phyloP scores from a whole-genome alignment of 2,888 invertebrate genomes.

The Lumbricus terrestris region DNA sequence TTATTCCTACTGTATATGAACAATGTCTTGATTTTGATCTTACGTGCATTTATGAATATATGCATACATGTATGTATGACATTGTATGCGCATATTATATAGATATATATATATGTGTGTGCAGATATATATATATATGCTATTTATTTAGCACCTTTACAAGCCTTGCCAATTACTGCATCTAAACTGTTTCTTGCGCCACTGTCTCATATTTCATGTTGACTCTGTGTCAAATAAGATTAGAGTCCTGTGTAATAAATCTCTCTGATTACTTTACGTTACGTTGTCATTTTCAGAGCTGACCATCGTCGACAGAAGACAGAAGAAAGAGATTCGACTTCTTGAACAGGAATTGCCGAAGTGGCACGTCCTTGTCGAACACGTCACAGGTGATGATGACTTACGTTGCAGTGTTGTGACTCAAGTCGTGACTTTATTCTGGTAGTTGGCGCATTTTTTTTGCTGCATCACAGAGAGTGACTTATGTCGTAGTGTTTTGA shows the following conservation, averaged over 20 bases:
- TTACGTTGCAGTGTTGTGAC: no score
- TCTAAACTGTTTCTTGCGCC: background rate
- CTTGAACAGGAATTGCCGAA: slow-evolving; percentile 84
- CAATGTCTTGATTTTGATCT: background rate
- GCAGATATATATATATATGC: no score
- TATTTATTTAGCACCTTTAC: background rate
- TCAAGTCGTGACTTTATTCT: background rate
- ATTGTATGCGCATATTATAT: no score
- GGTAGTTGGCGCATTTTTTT: no score
- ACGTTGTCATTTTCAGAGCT: slow-evolving; percentile 47
- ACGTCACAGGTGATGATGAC: slow-evolving; percentile 67
- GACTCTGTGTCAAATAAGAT: background rate
- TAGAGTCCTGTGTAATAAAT: no score
- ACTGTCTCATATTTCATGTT: background rate
- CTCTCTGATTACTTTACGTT: slow-evolving; percentile 57
- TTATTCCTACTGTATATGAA: no score
- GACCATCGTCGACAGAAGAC: slow-evolving; percentile 58
- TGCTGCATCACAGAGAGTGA: no score
- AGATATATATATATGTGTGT: no score
- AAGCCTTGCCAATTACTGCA: no score
- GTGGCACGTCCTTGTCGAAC: slow-evolving; percentile 90
- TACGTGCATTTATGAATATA: background rate
- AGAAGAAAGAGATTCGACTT: slow-evolving; percentile 81
- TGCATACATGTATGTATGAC: no score
- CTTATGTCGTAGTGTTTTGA: no score